These are phyloP conservation scores for Habroteleia sp. DNA, from an alignment of 2,888 invertebrate genomes.

Conservation along the genomic window DNA sequence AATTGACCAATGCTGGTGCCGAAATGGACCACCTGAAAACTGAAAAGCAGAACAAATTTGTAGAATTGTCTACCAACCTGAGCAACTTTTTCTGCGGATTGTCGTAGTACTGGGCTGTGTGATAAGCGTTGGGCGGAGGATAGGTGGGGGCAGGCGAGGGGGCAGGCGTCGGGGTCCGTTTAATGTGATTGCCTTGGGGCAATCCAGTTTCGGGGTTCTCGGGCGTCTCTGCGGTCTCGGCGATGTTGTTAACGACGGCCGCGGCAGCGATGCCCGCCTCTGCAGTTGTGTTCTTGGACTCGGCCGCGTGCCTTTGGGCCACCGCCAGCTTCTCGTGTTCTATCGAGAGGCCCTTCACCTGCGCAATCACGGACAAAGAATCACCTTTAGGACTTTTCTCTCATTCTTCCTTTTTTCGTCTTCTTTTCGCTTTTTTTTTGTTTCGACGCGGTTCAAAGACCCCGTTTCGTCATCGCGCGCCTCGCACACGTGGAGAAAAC, in stretches of 20 bases:
- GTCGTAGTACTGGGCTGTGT: constrained; percentile 77
- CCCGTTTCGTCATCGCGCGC: constrained; percentile 23
- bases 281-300: constrained; percentile 74
- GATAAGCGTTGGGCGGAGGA: constrained; percentile 74
- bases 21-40: too few species aligned
- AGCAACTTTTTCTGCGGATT: constrained; percentile 78
- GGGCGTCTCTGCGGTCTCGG: constrained; percentile 77
- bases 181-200: constrained; percentile 68
- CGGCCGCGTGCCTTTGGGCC: constrained; percentile 82
- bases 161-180: constrained; percentile 75
- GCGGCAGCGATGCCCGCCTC: constrained; percentile 63
- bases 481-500: constrained; percentile 3
- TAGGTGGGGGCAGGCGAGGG: constrained; percentile 75
- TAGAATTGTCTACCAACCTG: too few species aligned
- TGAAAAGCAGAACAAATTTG: too few species aligned
- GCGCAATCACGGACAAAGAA: constrained; percentile 67
- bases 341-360: constrained; percentile 90
- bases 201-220: constrained; percentile 53
- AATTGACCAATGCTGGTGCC: too few species aligned
- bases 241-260: constrained; percentile 67
- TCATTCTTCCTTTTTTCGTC: constrained; percentile 10
- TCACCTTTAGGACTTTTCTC: constrained; percentile 40
- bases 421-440: constrained; percentile 7
- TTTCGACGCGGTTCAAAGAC: constrained; percentile 40
- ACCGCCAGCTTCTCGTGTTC: constrained; percentile 87